These are phyloP conservation scores for Dendrolimus houi DNA, from an alignment of 2,888 invertebrate genomes.

Conservation along the genomic window DNA sequence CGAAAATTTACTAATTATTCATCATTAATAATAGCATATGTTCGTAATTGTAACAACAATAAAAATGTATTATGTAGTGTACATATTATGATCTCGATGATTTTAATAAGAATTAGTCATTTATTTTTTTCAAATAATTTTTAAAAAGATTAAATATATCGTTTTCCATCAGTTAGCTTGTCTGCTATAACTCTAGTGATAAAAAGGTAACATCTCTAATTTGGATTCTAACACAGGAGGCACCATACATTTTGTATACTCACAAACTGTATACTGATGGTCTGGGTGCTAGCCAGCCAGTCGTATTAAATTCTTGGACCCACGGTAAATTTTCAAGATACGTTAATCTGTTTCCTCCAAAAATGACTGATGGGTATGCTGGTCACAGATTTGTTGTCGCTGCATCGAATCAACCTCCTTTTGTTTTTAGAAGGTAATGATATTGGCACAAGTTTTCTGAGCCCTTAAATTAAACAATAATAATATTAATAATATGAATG, in stretches of 20 bases:
- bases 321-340: slow-evolving; percentile 78
- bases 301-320: slow-evolving; percentile 83
- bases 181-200: no score
- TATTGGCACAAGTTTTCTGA: no score
- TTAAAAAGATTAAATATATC: no score
- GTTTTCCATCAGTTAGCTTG: no score
- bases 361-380: slow-evolving; percentile 81
- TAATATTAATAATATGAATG: neutral
- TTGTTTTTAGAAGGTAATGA: slow-evolving; percentile 78
- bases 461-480: no score
- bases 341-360: slow-evolving; percentile 81
- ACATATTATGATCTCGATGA: no score
- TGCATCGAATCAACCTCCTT: slow-evolving; percentile 84
- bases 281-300: slow-evolving; percentile 80
- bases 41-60: neutral
- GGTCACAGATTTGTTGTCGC: slow-evolving; percentile 84
- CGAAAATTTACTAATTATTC: neutral
- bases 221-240: slow-evolving; percentile 66
- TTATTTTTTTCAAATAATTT: no score
- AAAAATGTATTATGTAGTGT: no score
- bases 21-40: neutral
- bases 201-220: no score
- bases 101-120: no score
- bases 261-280: slow-evolving; percentile 85
- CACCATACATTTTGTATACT: slow-evolving; percentile 84